These are phyloP conservation scores for Cenopis cana DNA, from an alignment of 2,888 invertebrate genomes.

Conservation along the genomic window DNA sequence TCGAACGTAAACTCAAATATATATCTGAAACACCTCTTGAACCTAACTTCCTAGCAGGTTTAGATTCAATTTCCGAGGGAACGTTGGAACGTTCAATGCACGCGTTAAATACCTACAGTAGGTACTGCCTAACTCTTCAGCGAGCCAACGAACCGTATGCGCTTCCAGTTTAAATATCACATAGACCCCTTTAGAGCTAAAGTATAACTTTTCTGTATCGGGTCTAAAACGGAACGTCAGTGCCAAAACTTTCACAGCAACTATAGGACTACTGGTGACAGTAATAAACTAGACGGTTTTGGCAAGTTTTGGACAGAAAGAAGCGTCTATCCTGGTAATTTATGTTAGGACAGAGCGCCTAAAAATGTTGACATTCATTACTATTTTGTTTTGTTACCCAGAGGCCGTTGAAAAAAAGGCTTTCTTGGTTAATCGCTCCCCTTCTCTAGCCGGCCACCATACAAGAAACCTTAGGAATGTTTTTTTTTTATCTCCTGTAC, in stretches of 20 bases:
- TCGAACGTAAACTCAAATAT: not conserved
- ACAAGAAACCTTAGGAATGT: too few species aligned
- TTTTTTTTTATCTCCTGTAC: too few species aligned
- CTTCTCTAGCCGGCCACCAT: too few species aligned
- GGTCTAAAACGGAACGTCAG: constrained; percentile 11
- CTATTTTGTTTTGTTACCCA: too few species aligned
- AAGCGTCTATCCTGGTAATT: not conserved
- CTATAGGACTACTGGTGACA: not conserved
- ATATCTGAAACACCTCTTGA: not conserved
- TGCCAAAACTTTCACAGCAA: constrained; percentile 8
- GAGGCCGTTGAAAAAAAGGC: too few species aligned
- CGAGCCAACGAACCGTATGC: not conserved
- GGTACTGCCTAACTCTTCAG: not conserved
- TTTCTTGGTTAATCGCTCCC: too few species aligned
- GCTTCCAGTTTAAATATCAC: not conserved
- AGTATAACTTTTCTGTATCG: constrained; percentile 8
- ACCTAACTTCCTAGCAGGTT: not conserved
- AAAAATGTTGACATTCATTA: not conserved
- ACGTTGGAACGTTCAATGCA: not conserved
- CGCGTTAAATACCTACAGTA: constrained; percentile 11
- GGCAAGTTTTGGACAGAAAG: not conserved
- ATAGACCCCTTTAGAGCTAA: not conserved
- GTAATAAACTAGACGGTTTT: not conserved
- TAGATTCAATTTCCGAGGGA: constrained; percentile 8
- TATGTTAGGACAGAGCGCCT: not conserved